Evolutionary conservation across 2,113 vertebrate species (phyloP).

Genomic region (Elgaria multicarinata): DNA sequence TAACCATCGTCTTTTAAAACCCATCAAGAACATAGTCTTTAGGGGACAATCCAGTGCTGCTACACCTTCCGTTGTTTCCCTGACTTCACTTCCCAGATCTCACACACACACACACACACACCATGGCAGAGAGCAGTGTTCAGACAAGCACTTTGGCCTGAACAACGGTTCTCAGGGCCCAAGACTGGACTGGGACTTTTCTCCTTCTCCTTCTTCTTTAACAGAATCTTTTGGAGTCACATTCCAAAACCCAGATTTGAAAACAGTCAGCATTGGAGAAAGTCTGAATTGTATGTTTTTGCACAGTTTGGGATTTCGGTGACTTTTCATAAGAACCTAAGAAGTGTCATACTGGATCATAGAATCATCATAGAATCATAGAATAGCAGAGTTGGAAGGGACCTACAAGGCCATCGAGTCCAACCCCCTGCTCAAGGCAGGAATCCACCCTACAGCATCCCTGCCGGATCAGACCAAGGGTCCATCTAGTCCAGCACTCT

Average conservation of each 20-base stretch:
- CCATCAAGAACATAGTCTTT: neutral
- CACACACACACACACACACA: neutral
- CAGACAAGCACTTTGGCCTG: neutral
- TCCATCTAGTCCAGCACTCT: no score
- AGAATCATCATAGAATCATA: no score
- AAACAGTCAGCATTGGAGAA: neutral
- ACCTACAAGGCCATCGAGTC: no score
- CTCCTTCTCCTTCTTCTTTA: neutral
- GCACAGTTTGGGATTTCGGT: neutral
- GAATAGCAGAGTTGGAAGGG: no score
- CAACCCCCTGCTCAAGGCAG: no score
- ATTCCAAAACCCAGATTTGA: neutral
- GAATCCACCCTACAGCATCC: no score
- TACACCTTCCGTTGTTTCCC: neutral
- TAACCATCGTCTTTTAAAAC: neutral
- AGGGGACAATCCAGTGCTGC: neutral
- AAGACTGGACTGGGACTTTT: no score
- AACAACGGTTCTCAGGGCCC: no score
- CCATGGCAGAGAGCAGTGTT: neutral
- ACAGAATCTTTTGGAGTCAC: neutral
- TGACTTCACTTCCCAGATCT: no score
- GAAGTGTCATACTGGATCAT: no score
- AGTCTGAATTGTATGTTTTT: neutral
- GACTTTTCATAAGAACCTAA: no score
- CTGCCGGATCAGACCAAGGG: no score